Evolutionary conservation across 1,140 invertebrate genomes (phyloP).

Genomic region (Drosophila persimilis): DNA sequence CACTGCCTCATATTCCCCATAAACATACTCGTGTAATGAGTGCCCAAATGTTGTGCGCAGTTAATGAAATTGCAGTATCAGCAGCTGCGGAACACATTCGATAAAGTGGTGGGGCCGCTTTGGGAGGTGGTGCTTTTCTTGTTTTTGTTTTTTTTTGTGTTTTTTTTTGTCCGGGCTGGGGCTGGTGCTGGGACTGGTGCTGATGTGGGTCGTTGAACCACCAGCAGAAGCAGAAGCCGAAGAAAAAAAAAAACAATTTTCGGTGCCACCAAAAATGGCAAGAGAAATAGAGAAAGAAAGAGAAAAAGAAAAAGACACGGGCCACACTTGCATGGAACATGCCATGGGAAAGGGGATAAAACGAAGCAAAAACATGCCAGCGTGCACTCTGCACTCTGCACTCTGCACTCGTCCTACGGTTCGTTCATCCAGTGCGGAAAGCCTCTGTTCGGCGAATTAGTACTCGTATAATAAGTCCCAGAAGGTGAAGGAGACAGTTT

Average conservation of each 20-base stretch:
- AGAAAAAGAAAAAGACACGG: neutral
- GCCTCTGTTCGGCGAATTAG: neutral
- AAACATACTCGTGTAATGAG: neutral
- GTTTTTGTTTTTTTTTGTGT: neutral
- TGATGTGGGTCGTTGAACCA: slow-evolving; percentile 41
- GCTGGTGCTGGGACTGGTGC: slow-evolving; percentile 14
- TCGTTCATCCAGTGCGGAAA: too few relatives aligned
- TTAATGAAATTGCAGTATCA: slow-evolving; percentile 36
- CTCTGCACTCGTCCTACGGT: too few relatives aligned
- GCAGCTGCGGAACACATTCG: slow-evolving; percentile 12
- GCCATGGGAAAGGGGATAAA: neutral
- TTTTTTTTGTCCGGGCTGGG: neutral
- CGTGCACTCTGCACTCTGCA: neutral
- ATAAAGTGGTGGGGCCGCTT: slow-evolving; percentile 14
- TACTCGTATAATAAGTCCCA: too few relatives aligned
- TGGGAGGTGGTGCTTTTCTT: neutral
- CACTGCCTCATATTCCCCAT: neutral
- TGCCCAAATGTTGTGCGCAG: slow-evolving; percentile 39
- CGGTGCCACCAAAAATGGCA: slow-evolving; percentile 8
- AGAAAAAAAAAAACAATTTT: slow-evolving; percentile 2
- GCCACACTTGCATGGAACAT: slow-evolving; percentile 21
- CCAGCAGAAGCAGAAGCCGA: slow-evolving; percentile 12
- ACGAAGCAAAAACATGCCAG: neutral
- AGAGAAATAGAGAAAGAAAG: neutral
- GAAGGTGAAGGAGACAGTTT: too few relatives aligned